Evolutionary conservation across 2,113 vertebrate genomes (phyloP).

Genomic region (Peucedramus taeniatus): DNA sequence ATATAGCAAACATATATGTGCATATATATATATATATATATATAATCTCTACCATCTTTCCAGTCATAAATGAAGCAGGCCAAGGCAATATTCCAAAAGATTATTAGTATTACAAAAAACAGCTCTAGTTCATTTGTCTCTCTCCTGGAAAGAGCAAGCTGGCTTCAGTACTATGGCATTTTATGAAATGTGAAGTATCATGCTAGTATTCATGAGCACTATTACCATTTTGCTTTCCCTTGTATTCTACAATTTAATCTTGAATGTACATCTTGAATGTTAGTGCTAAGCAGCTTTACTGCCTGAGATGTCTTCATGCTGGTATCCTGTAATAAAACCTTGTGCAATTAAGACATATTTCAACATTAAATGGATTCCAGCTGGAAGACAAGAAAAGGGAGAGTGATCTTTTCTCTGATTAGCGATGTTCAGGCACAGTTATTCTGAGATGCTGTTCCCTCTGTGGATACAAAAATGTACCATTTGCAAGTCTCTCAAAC

Average conservation of each 20-base stretch:
- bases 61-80: conserved; percentile 2
- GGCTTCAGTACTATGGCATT: not conserved
- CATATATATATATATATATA: no score
- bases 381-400: not conserved
- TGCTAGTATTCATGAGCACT: not conserved
- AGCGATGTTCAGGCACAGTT: not conserved
- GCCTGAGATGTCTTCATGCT: not conserved
- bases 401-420: not conserved
- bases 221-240: not conserved
- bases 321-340: not conserved
- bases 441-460: not conserved
- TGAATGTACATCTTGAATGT: not conserved
- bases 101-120: not conserved
- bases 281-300: not conserved
- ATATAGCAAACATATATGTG: not conserved
- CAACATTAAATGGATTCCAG: not conserved
- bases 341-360: conserved; percentile 9
- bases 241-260: not conserved
- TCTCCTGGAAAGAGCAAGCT: not conserved
- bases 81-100: not conserved
- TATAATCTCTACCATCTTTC: not conserved
- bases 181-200: not conserved
- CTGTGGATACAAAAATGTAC: not conserved
- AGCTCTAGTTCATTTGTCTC: not conserved
- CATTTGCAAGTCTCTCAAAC: not conserved